These are phyloP conservation scores for Ifrita kowaldi DNA, from an alignment of 2,113 vertebrate species.

Conservation along the genomic window DNA sequence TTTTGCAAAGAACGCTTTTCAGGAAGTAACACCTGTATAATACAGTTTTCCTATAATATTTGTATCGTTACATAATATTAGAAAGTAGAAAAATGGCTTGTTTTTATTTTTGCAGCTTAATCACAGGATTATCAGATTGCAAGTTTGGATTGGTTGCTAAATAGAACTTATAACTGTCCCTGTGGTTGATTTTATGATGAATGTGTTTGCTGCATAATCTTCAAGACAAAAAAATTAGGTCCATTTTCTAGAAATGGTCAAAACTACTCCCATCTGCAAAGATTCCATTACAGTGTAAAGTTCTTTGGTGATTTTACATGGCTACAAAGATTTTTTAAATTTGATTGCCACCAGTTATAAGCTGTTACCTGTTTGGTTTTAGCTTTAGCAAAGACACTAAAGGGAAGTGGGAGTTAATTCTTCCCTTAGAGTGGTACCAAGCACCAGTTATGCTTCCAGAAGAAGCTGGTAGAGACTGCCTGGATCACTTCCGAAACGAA, in stretches of 20 bases:
- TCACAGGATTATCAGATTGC: background rate
- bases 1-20: slow-evolving; percentile 47
- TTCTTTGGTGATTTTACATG: background rate
- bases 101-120: background rate
- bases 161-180: background rate
- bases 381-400: background rate
- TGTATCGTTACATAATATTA: background rate
- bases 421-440: background rate
- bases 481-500: background rate
- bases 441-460: background rate
- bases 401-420: background rate
- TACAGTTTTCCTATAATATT: background rate
- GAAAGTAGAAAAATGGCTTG: background rate
- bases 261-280: background rate
- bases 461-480: background rate
- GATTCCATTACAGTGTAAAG: background rate
- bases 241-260: background rate
- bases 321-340: background rate
- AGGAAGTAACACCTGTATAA: background rate
- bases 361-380: background rate
- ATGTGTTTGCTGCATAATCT: background rate
- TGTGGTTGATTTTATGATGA: background rate
- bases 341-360: background rate
- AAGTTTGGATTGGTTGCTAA: background rate
- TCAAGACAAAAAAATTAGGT: background rate